A percentile compares a stretch with the other conserved stretches of the same genome.
phyloP scores from a whole-genome alignment of 2,888 invertebrate species.

The Diarsia dahlii region DNA sequence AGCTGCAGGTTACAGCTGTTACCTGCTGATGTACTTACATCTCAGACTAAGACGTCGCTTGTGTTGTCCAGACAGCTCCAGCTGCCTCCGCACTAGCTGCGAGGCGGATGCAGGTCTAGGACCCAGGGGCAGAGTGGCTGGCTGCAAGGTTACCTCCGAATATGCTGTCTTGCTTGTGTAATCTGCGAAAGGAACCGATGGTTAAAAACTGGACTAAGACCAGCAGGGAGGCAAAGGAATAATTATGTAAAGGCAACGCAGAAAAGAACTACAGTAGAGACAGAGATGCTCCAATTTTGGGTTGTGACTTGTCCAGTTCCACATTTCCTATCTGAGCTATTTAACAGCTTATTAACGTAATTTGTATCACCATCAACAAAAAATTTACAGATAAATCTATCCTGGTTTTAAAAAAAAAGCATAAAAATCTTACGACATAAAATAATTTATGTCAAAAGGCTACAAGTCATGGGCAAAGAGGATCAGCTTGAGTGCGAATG shows the following conservation, averaged over 20 bases:
- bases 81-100: conserved; percentile 81
- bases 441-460: too few relatives aligned
- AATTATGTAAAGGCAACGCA: not conserved
- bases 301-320: too few relatives aligned
- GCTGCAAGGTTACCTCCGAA: conserved; percentile 75
- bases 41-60: conserved; percentile 82
- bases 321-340: too few relatives aligned
- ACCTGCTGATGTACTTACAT: conserved; percentile 78
- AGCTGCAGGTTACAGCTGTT: not conserved
- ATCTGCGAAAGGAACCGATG: conserved; percentile 64
- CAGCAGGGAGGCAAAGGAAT: not conserved
- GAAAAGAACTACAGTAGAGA: too few relatives aligned
- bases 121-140: conserved; percentile 64
- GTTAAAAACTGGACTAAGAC: not conserved
- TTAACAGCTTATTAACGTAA: too few relatives aligned
- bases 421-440: not conserved
- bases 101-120: conserved; percentile 86
- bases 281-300: too few relatives aligned
- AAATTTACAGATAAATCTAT: not conserved
- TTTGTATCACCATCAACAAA: not conserved
- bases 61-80: conserved; percentile 79
- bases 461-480: too few relatives aligned
- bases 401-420: too few relatives aligned
- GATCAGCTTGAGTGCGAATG: not conserved
- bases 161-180: conserved; percentile 77